Conservation (phyloP, 1,140 invertebrate species). For the Heliconius melpomene region DNA sequence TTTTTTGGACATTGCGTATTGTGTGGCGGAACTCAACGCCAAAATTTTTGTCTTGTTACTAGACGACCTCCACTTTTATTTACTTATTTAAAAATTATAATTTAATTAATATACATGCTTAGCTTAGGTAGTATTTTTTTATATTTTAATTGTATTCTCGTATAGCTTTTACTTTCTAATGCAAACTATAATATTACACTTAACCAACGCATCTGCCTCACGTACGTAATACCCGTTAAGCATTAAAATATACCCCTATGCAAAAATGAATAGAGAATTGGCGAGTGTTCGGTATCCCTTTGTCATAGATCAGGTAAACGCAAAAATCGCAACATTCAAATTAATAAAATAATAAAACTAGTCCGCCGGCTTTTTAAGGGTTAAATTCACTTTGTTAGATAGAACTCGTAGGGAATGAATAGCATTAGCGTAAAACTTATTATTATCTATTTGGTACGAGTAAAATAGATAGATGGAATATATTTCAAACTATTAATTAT, state of each 20-base stretch:
- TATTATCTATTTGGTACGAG: neutral
- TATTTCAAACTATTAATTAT: too few species aligned
- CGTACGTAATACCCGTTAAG: conserved; percentile 50
- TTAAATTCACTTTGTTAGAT: conserved; percentile 60
- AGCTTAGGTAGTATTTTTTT: neutral
- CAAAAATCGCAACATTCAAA: conserved; percentile 78
- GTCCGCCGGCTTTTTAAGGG: conserved; percentile 60
- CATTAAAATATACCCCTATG: conserved; percentile 70
- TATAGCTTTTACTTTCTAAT: neutral
- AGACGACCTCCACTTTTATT: neutral
- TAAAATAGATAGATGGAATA: neutral
- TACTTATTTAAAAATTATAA: conserved; percentile 4
- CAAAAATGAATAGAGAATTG: conserved; percentile 73
- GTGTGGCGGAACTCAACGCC: too few species aligned
- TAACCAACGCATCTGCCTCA: conserved; percentile 61
- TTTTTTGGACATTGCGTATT: too few species aligned
- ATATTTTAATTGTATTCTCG: neutral
- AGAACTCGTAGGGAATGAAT: conserved; percentile 24
- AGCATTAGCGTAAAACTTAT: neutral
- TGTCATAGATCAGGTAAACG: conserved; percentile 76
- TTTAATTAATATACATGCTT: too few species aligned
- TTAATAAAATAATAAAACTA: conserved; percentile 78
- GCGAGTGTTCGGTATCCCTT: conserved; percentile 53
- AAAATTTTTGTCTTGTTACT: too few species aligned
- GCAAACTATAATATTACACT: conserved; percentile 29